phyloP scores from a whole-genome alignment of 1,140 invertebrate species.

The Neodiprion fabricii region DNA sequence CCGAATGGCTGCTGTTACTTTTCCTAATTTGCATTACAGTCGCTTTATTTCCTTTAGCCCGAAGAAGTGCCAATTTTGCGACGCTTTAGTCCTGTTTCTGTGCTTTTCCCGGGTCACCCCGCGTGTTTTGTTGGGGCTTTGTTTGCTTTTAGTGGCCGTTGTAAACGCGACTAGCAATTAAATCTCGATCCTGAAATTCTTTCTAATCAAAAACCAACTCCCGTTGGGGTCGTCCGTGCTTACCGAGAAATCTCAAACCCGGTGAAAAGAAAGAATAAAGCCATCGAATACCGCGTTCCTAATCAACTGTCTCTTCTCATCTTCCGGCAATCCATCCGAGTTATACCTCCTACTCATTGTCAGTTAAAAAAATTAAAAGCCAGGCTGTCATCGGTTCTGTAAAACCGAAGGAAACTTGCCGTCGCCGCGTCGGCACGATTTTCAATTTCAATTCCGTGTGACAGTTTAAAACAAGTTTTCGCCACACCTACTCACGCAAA shows the following conservation, averaged over 20 bases:
- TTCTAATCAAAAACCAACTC: background rate
- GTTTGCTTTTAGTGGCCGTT: background rate
- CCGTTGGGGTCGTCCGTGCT: background rate
- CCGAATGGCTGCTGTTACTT: slow-evolving; percentile 1
- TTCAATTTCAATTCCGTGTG: background rate
- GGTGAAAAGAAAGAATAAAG: no score
- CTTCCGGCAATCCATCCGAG: no score
- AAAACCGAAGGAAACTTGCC: background rate
- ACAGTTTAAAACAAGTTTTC: background rate
- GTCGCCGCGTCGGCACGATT: background rate
- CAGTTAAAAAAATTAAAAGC: no score
- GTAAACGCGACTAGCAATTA: background rate
- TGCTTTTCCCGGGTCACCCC: background rate
- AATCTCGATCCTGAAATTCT: background rate
- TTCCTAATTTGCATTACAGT: slow-evolving; percentile 6
- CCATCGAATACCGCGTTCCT: no score
- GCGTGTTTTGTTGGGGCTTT: background rate
- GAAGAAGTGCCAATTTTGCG: background rate
- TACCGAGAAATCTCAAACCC: no score
- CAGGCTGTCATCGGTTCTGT: no score
- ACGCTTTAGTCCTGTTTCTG: background rate
- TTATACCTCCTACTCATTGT: no score
- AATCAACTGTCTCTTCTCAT: no score
- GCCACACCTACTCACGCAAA: background rate
- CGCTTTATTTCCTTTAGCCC: slow-evolving; percentile 2